Evolutionary conservation across 2,888 invertebrate species (phyloP).

Genomic region (Tinea pellionella): DNA sequence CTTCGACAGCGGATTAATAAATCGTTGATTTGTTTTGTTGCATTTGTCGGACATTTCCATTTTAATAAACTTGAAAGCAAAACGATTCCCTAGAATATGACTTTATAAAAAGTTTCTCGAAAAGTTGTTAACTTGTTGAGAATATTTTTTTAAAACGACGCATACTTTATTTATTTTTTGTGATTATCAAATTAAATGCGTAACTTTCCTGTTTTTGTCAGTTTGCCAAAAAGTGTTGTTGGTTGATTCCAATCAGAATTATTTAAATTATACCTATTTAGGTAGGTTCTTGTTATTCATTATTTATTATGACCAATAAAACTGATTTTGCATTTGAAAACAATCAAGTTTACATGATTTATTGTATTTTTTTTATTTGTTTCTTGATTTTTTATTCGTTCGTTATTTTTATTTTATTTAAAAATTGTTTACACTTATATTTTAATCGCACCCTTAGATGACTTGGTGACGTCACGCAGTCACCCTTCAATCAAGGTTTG

Average conservation of each 20-base stretch:
- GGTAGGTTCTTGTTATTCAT: not conserved
- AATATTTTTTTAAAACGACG: too few relatives aligned
- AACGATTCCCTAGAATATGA: too few relatives aligned
- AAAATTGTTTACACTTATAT: too few relatives aligned
- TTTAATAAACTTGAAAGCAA: too few relatives aligned
- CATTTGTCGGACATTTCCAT: not conserved
- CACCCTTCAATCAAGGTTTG: too few relatives aligned
- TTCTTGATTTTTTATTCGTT: too few relatives aligned
- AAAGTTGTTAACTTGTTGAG: too few relatives aligned
- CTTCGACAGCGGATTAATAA: not conserved
- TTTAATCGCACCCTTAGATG: too few relatives aligned
- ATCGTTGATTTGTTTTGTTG: slow-evolving; percentile 2
- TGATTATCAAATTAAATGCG: not conserved
- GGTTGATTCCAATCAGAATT: not conserved
- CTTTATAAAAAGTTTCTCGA: too few relatives aligned
- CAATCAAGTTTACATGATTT: not conserved
- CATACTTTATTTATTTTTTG: not conserved
- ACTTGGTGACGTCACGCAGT: too few relatives aligned
- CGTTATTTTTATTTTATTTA: too few relatives aligned
- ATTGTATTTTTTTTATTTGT: too few relatives aligned
- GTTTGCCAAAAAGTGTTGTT: not conserved
- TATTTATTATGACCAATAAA: not conserved
- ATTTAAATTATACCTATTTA: not conserved
- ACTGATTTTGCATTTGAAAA: not conserved
- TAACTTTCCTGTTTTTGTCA: not conserved